Base-by-base conservation (phyloP, 2,888 invertebrate species). In the Anodontia alba region DNA sequence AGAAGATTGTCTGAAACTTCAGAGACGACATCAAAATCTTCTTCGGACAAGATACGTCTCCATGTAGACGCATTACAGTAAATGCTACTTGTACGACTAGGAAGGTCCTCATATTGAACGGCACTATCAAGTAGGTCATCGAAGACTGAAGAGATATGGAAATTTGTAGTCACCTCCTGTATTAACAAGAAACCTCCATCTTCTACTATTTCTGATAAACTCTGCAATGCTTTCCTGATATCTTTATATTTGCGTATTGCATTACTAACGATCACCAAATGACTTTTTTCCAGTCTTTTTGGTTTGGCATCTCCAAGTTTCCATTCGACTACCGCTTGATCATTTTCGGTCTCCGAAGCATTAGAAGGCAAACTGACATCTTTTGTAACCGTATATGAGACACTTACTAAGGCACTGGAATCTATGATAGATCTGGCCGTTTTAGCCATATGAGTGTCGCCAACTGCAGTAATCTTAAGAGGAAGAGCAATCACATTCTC, bases 331-430 rank as follows among this genome's bases (percentile, higher is more conserved):
- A 96, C 95, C 92, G 73, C 96, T 93, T 38, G 95, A 26, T 76
- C 71, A 20, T 88, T 20, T 5, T 49, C 20, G 3, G 10, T 49
- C 3, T 49, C 49, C n/a, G 20, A 20, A 93, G 36, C 95, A 23
- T 77, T 71, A n/a, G 88, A 69, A 12, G 42, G 96, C 0, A 95
- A 94, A 26, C 96, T 95, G 23, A 95, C 95, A 29, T 29, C 68
- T 26, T 80, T 95, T 51, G 95, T 95, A 0, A 96, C 94, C 36
- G 96, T 95, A 46, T 96, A 94, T 74, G 97, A 97, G 38, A 96
- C 91, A 92, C 95, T 84, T 12, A 94, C 95, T 94, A 96, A 96
- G 67, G 98, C 97, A 95, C 98, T 98, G 23, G 95, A 95, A 93
- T 96, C 96, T 31, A 92, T 73, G 36, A 87, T 80, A 20, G 89